Conservation (phyloP, 2,113 vertebrate species). For the Capricornis sumatraensis region DNA sequence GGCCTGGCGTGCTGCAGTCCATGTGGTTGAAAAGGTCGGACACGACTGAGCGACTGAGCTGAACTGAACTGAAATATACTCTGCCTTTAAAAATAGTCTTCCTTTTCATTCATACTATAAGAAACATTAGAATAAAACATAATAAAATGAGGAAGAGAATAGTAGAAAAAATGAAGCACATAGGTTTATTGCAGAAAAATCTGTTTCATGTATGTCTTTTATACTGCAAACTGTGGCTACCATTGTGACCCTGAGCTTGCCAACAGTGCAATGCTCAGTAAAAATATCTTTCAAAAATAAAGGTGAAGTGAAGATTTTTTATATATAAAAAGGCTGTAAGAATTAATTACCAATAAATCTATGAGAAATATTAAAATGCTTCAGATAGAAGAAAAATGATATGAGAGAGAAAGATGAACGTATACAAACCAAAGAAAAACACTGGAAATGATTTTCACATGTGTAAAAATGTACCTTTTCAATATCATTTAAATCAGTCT, state of each 20-base stretch:
- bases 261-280: background rate
- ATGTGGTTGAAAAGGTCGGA: accelerated
- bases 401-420: background rate
- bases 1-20: background rate
- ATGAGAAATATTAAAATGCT: background rate
- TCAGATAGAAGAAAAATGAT: background rate
- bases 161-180: background rate
- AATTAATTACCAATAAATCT: background rate
- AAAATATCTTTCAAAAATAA: background rate
- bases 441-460: background rate
- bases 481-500: background rate
- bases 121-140: background rate
- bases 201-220: background rate
- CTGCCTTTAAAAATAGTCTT: background rate
- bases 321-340: background rate
- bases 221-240: background rate
- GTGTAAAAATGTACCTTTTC: background rate
- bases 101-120: background rate
- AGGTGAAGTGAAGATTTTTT: background rate
- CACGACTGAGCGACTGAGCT: background rate
- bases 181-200: background rate
- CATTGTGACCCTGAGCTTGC: background rate
- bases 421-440: background rate
- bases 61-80: background rate
- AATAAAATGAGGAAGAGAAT: background rate